These are phyloP conservation scores for Apodemia hepburni DNA, from an alignment of 2,888 invertebrate genomes.

Conservation along the genomic window DNA sequence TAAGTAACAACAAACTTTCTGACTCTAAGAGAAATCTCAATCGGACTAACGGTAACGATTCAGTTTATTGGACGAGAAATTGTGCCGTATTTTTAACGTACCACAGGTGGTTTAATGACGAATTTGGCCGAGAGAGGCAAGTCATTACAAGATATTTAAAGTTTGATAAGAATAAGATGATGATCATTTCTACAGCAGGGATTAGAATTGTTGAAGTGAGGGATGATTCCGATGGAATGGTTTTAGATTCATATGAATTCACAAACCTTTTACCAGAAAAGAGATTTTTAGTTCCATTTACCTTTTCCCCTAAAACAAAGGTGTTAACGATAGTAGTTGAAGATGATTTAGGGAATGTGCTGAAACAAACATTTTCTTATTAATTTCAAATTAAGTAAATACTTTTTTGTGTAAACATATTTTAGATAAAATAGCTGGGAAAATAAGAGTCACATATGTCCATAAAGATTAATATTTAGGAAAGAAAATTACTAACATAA, in stretches of 20 bases:
- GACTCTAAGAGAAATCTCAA: slow-evolving; percentile 68
- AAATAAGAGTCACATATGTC: slow-evolving; percentile 1
- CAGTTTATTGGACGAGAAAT: slow-evolving; percentile 82
- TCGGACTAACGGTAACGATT: slow-evolving; percentile 69
- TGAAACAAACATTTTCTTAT: slow-evolving; percentile 82
- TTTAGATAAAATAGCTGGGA: slow-evolving; percentile 13
- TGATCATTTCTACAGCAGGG: slow-evolving; percentile 82
- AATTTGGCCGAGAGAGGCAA: slow-evolving; percentile 76
- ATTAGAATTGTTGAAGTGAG: slow-evolving; percentile 84
- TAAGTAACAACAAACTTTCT: slow-evolving; percentile 58
- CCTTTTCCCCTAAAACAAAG: slow-evolving; percentile 68
- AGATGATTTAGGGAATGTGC: slow-evolving; percentile 84
- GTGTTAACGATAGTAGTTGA: slow-evolving; percentile 82
- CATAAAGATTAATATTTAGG: background rate
- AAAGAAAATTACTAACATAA: background rate
- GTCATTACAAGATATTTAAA: slow-evolving; percentile 74
- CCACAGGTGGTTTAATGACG: slow-evolving; percentile 81
- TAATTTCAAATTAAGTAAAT: slow-evolving; percentile 59
- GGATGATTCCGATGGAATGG: slow-evolving; percentile 80
- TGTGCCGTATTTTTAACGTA: slow-evolving; percentile 83
- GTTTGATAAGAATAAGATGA: slow-evolving; percentile 78
- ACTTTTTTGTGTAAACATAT: slow-evolving; percentile 14
- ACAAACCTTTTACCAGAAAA: slow-evolving; percentile 78
- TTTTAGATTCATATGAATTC: slow-evolving; percentile 83
- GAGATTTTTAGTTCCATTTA: slow-evolving; percentile 78